These are phyloP conservation scores for Gambusia holbrooki DNA, from an alignment of 2,113 vertebrate genomes.

Conservation along the genomic window DNA sequence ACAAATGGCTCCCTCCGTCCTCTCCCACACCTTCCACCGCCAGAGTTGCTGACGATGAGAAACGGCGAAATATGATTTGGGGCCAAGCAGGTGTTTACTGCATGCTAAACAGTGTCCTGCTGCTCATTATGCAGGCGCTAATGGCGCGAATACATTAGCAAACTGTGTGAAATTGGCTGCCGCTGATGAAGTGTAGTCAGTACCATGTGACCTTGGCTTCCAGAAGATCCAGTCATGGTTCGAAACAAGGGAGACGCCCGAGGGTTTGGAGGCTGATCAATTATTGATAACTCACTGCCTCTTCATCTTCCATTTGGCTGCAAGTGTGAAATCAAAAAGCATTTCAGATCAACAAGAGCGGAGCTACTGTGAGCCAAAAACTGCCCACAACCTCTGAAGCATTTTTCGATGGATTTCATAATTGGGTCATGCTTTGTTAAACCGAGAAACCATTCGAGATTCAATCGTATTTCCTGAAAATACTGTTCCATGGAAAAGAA, in stretches of 20 bases:
- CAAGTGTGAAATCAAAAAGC: conserved; percentile 47
- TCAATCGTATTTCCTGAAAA: not conserved
- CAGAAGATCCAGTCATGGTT: conserved; percentile 32
- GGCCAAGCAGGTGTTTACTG: conserved; percentile 65
- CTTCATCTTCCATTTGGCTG: conserved; percentile 36
- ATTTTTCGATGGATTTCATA: not conserved
- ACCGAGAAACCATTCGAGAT: not conserved
- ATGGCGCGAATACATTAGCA: conserved; percentile 55
- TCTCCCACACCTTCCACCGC: conserved; percentile 14
- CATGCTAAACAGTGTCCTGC: conserved; percentile 66
- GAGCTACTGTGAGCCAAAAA: conserved; percentile 2
- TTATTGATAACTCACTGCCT: conserved; percentile 39
- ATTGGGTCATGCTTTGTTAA: not conserved
- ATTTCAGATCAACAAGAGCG: conserved; percentile 30
- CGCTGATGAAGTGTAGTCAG: conserved; percentile 18
- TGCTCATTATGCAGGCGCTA: conserved; percentile 56
- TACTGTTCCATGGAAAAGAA: not conserved
- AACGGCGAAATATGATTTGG: conserved; percentile 58
- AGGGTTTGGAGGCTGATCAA: conserved; percentile 50
- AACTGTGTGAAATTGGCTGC: conserved; percentile 26
- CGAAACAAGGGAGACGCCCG: conserved; percentile 38
- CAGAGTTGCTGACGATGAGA: conserved; percentile 59
- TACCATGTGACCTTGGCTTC: conserved; percentile 52
- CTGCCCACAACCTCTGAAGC: conserved; percentile 21
- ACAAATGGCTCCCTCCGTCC: conserved; percentile 56